These are phyloP conservation scores for Abscondita cerata DNA, from an alignment of 2,888 invertebrate genomes.

Conservation along the genomic window DNA sequence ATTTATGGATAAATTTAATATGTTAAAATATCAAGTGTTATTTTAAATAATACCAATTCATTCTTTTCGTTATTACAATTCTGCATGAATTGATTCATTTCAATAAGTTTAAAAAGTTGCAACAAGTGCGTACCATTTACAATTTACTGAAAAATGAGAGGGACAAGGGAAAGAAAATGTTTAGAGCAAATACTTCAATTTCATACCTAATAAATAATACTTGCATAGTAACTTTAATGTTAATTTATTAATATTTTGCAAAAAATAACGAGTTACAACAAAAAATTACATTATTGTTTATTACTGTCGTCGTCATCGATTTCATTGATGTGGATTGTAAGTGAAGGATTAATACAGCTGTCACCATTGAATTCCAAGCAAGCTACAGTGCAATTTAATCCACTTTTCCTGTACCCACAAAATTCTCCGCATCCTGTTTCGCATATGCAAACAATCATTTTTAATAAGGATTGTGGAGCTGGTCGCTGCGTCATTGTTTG, in stretches of 20 bases:
- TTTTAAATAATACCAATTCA: no score
- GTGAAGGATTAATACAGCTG: conserved; percentile 13
- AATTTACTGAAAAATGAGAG: conserved; percentile 8
- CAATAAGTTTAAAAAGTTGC: no score
- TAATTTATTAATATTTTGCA: not conserved
- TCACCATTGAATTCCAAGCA: conserved; percentile 4
- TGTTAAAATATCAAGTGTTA: no score
- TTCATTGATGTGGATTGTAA: conserved; percentile 6
- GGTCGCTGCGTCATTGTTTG: conserved; percentile 21
- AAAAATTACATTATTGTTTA: no score
- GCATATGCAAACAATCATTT: conserved; percentile 26
- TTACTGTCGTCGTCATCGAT: conserved; percentile 7
- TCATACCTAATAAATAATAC: conserved; percentile 1
- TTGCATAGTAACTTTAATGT: conserved; percentile 13
- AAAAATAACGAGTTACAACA: conserved; percentile 3
- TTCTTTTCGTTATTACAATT: no score
- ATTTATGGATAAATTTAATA: no score
- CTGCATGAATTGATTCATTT: no score
- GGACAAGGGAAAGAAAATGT: not conserved
- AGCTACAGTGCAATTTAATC: not conserved
- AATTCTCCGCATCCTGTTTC: not conserved
- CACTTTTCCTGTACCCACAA: not conserved
- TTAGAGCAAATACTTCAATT: conserved; percentile 8
- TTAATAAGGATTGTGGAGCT: conserved; percentile 27
- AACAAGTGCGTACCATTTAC: no score